Base-by-base conservation (phyloP, 2,888 invertebrate species). In the Cistogaster globosa region DNA sequence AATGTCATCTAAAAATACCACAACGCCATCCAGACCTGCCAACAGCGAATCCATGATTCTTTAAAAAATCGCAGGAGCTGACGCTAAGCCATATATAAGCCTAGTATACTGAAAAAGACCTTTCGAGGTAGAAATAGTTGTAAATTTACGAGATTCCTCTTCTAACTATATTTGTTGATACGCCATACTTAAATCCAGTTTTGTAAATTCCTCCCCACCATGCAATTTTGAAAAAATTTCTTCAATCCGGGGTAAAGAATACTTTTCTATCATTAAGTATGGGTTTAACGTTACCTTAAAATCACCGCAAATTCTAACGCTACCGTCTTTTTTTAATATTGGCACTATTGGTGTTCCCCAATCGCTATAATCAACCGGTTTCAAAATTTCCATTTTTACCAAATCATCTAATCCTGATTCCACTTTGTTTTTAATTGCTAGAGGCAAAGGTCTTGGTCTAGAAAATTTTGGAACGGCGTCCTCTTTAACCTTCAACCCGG, bases 301-400 rank as follows among this genome's bases (percentile, higher is more conserved):
- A 65, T 84, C 81, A 1, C 85, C 85, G 53, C 86, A 86, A n/a
- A 87, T 86, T 7, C 88, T 55, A 53, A 88, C 72, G n/a, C 69
- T 58, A n/a, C 90, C 90, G 79, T 91, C 87, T 12, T 83, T 87
- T 85, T 92, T 92, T 2, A 89, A 76, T 2, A 92, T 88, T 3
- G 90, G 89, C 5, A 91, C 91, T 3, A 92, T 88, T 0, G 91
- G 91, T 12, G 90, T 90, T 12, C 86, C 90, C 90, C 90, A 91
- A 14, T 87, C 82, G 26, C 67, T 74, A 53, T 58, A 83, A 8
- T 86, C 57, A 9, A 87, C 86, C 9, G 78, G 86, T 32, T 82
- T 51, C 26, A 87, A 74, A 6, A 87, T 74, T 26, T 48, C 48
- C 11, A 80, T 20, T 18, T 51, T 51, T 2, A 86, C 85, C 12